Base-by-base conservation (phyloP, 2,113 vertebrate genomes). In the Nipponia nippon region DNA sequence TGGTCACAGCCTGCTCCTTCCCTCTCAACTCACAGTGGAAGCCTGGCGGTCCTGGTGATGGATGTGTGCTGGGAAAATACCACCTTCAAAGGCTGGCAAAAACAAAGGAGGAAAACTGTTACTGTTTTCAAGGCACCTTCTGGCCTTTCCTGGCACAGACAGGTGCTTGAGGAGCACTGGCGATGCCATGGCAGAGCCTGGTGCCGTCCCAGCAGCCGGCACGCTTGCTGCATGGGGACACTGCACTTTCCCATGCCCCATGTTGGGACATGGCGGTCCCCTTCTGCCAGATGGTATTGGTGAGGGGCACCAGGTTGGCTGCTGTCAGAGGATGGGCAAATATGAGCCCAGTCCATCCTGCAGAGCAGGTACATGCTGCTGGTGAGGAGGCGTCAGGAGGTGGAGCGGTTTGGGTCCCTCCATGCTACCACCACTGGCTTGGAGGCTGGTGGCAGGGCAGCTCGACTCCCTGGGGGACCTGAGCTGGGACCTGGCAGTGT, bases 1-100 rank as follows among this genome's bases (percentile, higher is more conserved):
- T 0, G 7, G 36, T 23, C 27, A 18, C 47, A 82, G 40, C 55
- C 40, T 26, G 75, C 44, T 53, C 52, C 52, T 66, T 80, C 59
- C 50, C 32, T 66, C 59, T 42, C 22, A 34, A 75, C 59, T 49
- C 21, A 1, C 1, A 3, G n/a, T 14, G 30, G 49, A 15, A 80
- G 34, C 52, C 27, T 2, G 4, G 38, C 3, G 0, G 29, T 27
- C 53, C 69, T 0, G 2, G 38, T 6, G 12, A 17, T 11, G 53
- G 58, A 29, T 59, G 27, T 14, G 44, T 2, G 1, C 81, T 50
- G 38, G 23, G n/a, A 42, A 87, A 69, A n/a, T 30, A 3, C 8
- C 47, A 76, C 47, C 76, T 27, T 61, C 46, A 36, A 10, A 69
- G 61, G 30, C 18, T 34, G 15, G 32, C 25, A 32, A 36, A 32